Conservation (phyloP, 2,113 vertebrate species). For the Ahaetulla prasina region DNA sequence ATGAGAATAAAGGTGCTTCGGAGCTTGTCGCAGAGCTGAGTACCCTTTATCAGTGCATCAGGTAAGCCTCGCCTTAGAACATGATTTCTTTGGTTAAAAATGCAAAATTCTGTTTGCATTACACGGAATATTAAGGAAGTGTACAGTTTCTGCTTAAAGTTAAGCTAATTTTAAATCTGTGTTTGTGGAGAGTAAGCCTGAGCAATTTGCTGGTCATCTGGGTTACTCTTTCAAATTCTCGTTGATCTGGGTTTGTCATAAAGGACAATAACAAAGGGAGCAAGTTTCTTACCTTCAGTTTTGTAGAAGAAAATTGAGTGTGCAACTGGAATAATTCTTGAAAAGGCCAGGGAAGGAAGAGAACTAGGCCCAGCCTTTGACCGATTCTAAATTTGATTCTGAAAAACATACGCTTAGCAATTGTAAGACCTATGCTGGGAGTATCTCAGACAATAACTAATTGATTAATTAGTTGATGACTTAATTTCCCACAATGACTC, state of each 20-base stretch:
- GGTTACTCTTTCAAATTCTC: not conserved
- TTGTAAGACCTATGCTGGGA: not conserved
- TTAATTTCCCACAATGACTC: not conserved
- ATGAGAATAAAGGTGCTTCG: slow-evolving; percentile 97
- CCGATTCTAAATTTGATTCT: not conserved
- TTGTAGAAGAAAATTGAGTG: not conserved
- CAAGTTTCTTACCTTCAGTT: not conserved
- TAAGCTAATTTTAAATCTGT: not conserved
- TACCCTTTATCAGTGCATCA: slow-evolving; percentile 92
- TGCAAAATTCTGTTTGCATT: not conserved
- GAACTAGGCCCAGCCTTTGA: not conserved
- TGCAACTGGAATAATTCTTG: not conserved
- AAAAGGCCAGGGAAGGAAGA: not conserved
- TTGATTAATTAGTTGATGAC: no score
- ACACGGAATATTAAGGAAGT: not conserved
- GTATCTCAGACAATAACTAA: not conserved
- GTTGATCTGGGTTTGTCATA: not conserved
- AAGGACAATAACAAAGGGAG: not conserved
- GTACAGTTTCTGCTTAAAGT: not conserved
- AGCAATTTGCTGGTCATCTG: not conserved
- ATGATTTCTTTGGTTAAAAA: not conserved
- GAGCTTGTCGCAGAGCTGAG: slow-evolving; percentile 94
- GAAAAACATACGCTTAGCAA: not conserved
- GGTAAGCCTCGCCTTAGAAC: slow-evolving; percentile 55
- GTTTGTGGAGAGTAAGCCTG: not conserved